Evolutionary conservation across 2,888 invertebrate genomes (phyloP), one percentile per base, ranked within the genome.

Genomic region (Caenorhabditis panamensis): DNA sequence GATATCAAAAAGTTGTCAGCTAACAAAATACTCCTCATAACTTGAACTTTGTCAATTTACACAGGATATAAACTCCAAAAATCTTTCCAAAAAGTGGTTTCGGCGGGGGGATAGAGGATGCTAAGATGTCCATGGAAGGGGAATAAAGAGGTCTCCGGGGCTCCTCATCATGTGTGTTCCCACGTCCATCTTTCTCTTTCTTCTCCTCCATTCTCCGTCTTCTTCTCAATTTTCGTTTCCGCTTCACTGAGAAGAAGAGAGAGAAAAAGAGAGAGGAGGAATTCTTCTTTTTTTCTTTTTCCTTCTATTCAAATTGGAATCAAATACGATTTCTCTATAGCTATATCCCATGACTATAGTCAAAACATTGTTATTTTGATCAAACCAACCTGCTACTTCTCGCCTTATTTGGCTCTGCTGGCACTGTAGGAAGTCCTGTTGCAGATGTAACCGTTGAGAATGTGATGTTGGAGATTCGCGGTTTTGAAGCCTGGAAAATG

Each of bases 351-450:
- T 41, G 41, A 41, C 41, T 41, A 31, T 37, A 26, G 61, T 69
- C 69, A 58, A 49, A 51, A 13, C 49, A 11, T 36, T 51, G 36
- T 18, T 49, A n/a, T 58, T 69, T 31, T 67, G 44, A 47, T 62
- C 53, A 24, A 11, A 24, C 83, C 66, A 24, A 84, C 84, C 83
- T 82, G 82, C 83, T 84, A 49, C 75, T 75, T 31, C 92, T 88
- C 67, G 92, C 91, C 68, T 92, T 87, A 64, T 91, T 90, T 26
- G 93, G 93, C 86, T 93, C 93, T 16, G 93, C 92, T 83, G 93
- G 93, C 36, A 93, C 91, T 1, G 93, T 93, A n/a, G 93, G 93
- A 92, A 93, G 92, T 53, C 93, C 93, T 2, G 92, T 92, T 66
- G 92, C 92, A 41, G 91, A 91, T 22, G 93, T 93, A 26, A 92